Evolutionary conservation across 2,888 invertebrate genomes (phyloP), one percentile per base, ranked within the genome.

Genomic region (Cinara cedri): DNA sequence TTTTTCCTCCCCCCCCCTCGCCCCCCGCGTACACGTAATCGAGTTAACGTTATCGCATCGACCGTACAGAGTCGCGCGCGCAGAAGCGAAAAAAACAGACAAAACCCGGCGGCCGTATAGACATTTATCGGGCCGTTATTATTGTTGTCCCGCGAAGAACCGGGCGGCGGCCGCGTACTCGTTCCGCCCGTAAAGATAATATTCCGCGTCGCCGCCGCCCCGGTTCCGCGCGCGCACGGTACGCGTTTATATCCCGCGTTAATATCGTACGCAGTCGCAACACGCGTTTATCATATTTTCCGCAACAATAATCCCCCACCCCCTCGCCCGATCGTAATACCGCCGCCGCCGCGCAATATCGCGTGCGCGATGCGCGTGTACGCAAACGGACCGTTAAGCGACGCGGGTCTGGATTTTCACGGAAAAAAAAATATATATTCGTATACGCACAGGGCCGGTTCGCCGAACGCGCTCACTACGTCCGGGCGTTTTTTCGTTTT

Each of bases 31-130:
- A 42, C 65, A 49, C 60, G 70, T 70, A 78, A 60, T 70, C 60
- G 60, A 78, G 78, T 78, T 70, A 78, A 78, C 70, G 70, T 60
- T 78, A 70, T 76, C 21, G 78, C 49, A 68, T 78, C 57, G 68
- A 51, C 68, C 42, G 60, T 70, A 34, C 6, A 34, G 60, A 78
- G 60, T 68, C 42, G 8, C 16, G 49, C 8, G 68, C 34, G 34
- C 34, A 4, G 34, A 34, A 6, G 34, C 3, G 9, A 57, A 49
- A 21, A 76, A 76, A 57, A 66, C 8, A 44, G 44, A 75, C n/a
- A n/a, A n/a, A 42, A 70, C 68, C 49, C 13, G n/a, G 65, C 54
- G 66, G 55, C 21, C 14, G 51, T 70, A 78, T 70, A 78, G 70
- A 78, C 34, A 70, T 78, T 78, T 78, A 78, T 78, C 60, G 60